Percentiles rank a stretch among this genome's conserved stretches.
Conservation (phyloP, 2,797 vertebrate species). For the Alcedo atthis region DNA sequence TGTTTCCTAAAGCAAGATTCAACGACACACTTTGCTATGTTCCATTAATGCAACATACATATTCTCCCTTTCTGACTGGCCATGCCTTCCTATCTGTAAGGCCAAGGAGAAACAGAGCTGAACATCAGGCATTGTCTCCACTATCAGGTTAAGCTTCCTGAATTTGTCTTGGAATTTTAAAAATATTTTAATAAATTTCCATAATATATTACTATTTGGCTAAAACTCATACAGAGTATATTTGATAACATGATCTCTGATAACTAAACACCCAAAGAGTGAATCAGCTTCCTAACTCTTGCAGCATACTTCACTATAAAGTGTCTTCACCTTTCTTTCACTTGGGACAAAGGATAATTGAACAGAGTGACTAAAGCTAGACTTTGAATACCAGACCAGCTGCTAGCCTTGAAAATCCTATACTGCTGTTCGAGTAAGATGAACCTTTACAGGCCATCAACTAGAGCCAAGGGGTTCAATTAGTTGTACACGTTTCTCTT, state of each 20-base stretch:
- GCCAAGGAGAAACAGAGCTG: background rate
- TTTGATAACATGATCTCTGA: background rate
- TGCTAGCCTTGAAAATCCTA: slow-evolving; percentile 15
- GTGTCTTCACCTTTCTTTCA: background rate
- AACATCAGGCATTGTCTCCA: background rate
- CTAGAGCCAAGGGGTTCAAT: slow-evolving; percentile 10
- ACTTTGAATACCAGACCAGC: background rate
- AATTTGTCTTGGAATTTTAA: background rate
- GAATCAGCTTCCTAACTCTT: background rate
- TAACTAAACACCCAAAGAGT: background rate
- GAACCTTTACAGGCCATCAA: background rate
- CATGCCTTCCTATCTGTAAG: background rate
- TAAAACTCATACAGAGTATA: background rate
- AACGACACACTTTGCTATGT: background rate
- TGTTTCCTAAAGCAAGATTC: background rate
- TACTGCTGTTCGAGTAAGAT: background rate
- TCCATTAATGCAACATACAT: background rate
- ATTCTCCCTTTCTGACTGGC: background rate
- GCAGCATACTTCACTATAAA: background rate
- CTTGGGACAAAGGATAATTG: background rate
- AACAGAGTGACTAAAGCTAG: background rate
- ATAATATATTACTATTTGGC: background rate
- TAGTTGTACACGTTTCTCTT: background rate
- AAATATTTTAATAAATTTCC: background rate
- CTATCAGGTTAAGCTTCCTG: background rate